These are phyloP conservation scores for Noturus placidus DNA, from an alignment of 2,113 vertebrate species.

Conservation along the genomic window DNA sequence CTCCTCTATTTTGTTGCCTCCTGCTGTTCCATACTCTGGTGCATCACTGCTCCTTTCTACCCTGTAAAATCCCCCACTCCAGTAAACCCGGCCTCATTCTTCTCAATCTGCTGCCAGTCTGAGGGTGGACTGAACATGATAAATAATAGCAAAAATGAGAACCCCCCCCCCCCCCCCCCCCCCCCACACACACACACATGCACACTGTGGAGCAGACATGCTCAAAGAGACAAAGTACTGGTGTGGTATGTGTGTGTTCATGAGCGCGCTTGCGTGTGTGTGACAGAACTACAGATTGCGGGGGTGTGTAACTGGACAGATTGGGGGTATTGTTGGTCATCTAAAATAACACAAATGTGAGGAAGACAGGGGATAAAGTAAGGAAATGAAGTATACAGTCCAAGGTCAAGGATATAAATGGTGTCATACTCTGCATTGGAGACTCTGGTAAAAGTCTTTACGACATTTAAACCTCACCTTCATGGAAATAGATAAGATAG, in stretches of 20 bases:
- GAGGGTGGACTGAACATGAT: slow-evolving; percentile 22
- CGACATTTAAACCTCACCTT: slow-evolving; percentile 34
- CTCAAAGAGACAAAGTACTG: slow-evolving; percentile 15
- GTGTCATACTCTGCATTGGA: background rate
- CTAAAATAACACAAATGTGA: slow-evolving; percentile 34
- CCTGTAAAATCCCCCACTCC: slow-evolving; percentile 21
- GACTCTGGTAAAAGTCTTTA: slow-evolving; percentile 19
- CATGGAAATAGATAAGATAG: background rate
- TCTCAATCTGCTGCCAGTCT: slow-evolving; percentile 29
- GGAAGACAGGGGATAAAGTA: slow-evolving; percentile 38
- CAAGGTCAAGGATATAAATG: slow-evolving; percentile 48
- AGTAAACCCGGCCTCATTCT: slow-evolving; percentile 35
- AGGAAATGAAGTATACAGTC: slow-evolving; percentile 29
- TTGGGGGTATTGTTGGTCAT: slow-evolving; percentile 5
- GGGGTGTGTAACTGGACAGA: slow-evolving; percentile 19
- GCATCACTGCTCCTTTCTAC: slow-evolving; percentile 25
- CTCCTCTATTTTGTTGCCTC: background rate
- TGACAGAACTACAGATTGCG: background rate
- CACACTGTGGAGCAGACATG: background rate
- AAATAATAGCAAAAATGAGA: background rate
- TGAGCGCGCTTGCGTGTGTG: background rate
- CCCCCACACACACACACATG: background rate
- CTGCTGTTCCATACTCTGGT: background rate
- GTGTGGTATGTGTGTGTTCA: background rate
- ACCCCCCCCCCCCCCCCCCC: too few relatives aligned